These are phyloP conservation scores for Zoanthus solanderi DNA, from an alignment of 92 coral and sea anemone species.

Conservation along the genomic window DNA sequence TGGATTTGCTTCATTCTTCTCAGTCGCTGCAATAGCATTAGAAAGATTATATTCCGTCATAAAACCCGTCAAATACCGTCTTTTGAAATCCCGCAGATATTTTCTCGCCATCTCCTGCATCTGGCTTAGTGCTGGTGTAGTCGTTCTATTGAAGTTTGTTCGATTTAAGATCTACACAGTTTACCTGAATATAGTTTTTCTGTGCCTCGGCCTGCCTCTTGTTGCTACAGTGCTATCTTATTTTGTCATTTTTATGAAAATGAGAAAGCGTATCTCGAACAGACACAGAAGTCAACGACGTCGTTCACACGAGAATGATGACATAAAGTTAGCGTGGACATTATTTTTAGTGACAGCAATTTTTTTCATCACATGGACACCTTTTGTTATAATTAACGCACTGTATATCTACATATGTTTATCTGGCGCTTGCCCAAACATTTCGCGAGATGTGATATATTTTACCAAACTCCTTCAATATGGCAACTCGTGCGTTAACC, in stretches of 20 bases:
- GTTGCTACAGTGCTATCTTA: conserved; percentile 19
- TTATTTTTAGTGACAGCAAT: conserved; percentile 16
- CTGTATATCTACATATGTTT: conserved; percentile 25
- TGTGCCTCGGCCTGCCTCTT: conserved; percentile 37
- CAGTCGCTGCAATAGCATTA: conserved; percentile 32
- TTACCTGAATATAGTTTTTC: conserved; percentile 30
- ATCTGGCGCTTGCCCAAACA: conserved; percentile 18
- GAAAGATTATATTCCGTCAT: conserved; percentile 32
- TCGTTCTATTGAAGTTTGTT: conserved; percentile 28
- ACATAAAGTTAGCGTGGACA: conserved; percentile 17
- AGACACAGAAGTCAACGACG: not conserved
- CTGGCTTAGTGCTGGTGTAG: conserved; percentile 6
- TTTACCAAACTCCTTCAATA: conserved; percentile 41
- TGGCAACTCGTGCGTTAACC: conserved; percentile 32
- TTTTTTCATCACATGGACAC: conserved; percentile 29
- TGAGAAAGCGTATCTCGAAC: conserved; percentile 12
- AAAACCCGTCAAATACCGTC: conserved; percentile 8
- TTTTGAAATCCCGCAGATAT: conserved; percentile 28
- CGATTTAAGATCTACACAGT: conserved; percentile 32
- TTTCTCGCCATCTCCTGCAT: conserved; percentile 23
- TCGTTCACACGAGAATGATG: not conserved
- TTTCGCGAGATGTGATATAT: conserved; percentile 21
- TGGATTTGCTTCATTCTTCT: conserved; percentile 35
- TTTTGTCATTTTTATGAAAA: conserved; percentile 9
- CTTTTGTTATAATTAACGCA: conserved; percentile 34